A percentile compares a stretch with the other conserved stretches of the same genome.
Evolutionary conservation across 53 echinoderm and acorn worm genomes (phyloP).

Genomic region (Astropecten irregularis): DNA sequence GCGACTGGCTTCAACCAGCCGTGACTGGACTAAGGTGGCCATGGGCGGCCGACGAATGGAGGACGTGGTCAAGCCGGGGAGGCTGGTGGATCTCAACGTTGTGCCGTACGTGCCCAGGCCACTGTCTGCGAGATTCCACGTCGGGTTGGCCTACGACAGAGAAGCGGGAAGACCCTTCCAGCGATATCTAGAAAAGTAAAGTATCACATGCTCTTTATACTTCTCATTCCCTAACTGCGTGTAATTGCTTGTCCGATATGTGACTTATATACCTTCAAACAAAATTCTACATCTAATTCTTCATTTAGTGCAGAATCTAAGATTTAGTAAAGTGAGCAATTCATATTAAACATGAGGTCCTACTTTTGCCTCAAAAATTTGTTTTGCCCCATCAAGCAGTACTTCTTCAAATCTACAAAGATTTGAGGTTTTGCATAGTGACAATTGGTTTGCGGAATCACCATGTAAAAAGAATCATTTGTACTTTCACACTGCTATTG

Average conservation of each 20-base stretch:
- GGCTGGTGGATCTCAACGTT: constrained; percentile 58
- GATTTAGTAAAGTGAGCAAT: too few relatives aligned
- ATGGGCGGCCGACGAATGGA: constrained; percentile 80
- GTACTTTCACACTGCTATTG: too few relatives aligned
- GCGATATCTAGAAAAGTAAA: constrained; percentile 84
- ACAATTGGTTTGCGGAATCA: too few relatives aligned
- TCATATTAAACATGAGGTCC: too few relatives aligned
- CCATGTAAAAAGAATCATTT: too few relatives aligned
- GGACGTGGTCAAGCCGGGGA: constrained; percentile 70
- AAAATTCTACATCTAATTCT: neutral
- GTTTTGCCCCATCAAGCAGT: too few relatives aligned
- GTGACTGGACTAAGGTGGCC: constrained; percentile 86
- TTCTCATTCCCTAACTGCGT: neutral
- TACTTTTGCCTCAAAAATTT: too few relatives aligned
- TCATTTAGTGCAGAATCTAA: too few relatives aligned
- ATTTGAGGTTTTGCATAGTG: too few relatives aligned
- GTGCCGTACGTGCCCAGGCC: constrained; percentile 76
- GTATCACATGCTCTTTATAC: neutral
- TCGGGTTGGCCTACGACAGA: constrained; percentile 82
- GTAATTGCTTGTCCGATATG: neutral
- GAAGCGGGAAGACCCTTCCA: constrained; percentile 95
- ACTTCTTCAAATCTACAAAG: too few relatives aligned
- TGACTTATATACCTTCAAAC: neutral
- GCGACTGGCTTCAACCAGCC: constrained; percentile 82
- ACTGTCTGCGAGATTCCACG: constrained; percentile 80